Percentiles rank a stretch among this genome's conserved stretches.
Evolutionary conservation across 2,888 invertebrate genomes (phyloP).

Genomic region (Bombylius discolor): DNA sequence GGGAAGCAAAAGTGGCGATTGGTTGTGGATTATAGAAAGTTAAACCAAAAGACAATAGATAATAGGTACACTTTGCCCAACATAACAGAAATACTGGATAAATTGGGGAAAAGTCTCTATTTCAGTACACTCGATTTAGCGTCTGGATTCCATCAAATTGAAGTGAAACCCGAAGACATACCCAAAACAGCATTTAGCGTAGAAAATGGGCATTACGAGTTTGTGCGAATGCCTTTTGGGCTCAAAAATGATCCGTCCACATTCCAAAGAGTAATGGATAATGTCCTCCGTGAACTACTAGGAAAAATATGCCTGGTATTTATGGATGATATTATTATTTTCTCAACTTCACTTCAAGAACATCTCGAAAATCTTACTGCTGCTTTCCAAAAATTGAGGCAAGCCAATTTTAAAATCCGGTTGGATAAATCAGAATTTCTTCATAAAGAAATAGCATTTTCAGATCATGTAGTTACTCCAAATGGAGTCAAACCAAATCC

Average conservation of each 20-base stretch:
- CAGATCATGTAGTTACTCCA: no score
- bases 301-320: no score
- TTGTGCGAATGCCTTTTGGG: slow-evolving; percentile 25
- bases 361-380: slow-evolving; percentile 1
- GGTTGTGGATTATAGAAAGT: no score
- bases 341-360: background rate
- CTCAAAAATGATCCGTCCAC: slow-evolving; percentile 7
- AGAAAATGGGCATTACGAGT: slow-evolving; percentile 20
- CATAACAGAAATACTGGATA: no score
- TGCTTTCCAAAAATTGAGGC: background rate
- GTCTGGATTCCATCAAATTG: slow-evolving; percentile 25
- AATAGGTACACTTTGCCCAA: no score
- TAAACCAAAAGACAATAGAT: no score
- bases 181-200: slow-evolving; percentile 12
- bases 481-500: no score
- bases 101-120: no score
- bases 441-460: no score
- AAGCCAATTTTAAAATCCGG: slow-evolving; percentile 4
- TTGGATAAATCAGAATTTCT: background rate
- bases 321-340: no score
- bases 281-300: slow-evolving; percentile 2
- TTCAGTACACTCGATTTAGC: slow-evolving; percentile 24
- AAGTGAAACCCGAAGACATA: slow-evolving; percentile 16
- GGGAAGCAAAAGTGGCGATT: no score
- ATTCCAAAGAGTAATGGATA: slow-evolving; percentile 5